Percentiles rank a stretch among this genome's conserved stretches.
Evolutionary conservation across 1,140 invertebrate genomes (phyloP).

Genomic region (Drosophila watanabei): DNA sequence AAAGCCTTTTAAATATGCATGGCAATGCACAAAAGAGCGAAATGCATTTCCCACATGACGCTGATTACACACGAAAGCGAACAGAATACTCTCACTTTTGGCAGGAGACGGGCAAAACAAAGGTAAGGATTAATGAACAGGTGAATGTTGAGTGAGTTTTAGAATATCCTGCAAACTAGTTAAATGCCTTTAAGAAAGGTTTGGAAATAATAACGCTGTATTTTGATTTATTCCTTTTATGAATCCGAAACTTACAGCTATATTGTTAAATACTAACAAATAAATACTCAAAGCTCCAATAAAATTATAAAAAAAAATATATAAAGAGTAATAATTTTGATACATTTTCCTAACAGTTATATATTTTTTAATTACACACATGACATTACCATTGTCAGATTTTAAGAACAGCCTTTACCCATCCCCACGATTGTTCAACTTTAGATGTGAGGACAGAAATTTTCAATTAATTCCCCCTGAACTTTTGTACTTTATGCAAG

Average conservation of each 20-base stretch:
- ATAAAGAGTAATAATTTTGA: too few relatives aligned
- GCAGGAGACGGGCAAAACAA: background rate
- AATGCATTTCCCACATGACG: slow-evolving; percentile 64
- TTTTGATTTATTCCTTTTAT: background rate
- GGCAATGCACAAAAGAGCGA: slow-evolving; percentile 52
- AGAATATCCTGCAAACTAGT: background rate
- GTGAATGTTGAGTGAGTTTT: background rate
- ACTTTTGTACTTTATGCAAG: slow-evolving; percentile 19
- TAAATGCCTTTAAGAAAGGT: rapidly evolving
- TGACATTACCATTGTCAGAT: background rate
- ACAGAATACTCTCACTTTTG: slow-evolving; percentile 43
- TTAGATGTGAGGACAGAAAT: slow-evolving; percentile 14
- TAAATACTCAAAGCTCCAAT: background rate
- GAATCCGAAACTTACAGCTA: background rate
- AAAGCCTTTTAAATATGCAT: slow-evolving; percentile 65
- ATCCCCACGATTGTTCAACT: background rate
- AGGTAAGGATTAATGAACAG: background rate
- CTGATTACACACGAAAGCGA: slow-evolving; percentile 58
- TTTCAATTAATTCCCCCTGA: slow-evolving; percentile 23
- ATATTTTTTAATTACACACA: slow-evolving; percentile 4
- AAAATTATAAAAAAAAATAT: background rate
- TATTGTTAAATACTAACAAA: background rate
- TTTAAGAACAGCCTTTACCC: background rate
- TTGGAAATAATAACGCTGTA: background rate
- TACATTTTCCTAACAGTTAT: background rate